Evolutionary conservation across 2,888 invertebrate genomes (phyloP).

Genomic region (Alsophila aescularia): DNA sequence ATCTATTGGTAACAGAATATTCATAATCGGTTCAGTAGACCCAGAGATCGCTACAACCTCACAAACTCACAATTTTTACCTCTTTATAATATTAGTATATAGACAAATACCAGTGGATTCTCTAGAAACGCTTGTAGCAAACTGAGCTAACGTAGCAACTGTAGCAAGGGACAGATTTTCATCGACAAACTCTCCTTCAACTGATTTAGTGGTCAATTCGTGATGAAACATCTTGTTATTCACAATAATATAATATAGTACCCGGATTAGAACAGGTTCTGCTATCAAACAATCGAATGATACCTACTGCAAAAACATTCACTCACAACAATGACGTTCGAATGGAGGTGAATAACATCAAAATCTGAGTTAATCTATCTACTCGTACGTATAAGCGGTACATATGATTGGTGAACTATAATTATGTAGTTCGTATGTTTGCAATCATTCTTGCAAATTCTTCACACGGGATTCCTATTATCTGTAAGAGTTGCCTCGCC

Average conservation of each 20-base stretch:
- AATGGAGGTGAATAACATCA: slow-evolving; percentile 18
- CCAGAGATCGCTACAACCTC: too few relatives aligned
- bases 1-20: too few relatives aligned
- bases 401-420: not conserved
- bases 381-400: not conserved
- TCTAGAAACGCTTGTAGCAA: slow-evolving; percentile 34
- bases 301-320: slow-evolving; percentile 18
- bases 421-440: not conserved
- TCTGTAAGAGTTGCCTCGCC: not conserved
- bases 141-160: too few relatives aligned
- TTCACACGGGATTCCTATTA: not conserved
- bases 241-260: slow-evolving; percentile 6
- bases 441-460: not conserved
- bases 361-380: not conserved
- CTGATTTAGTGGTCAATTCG: not conserved
- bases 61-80: too few relatives aligned
- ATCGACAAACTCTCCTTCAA: not conserved
- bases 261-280: slow-evolving; percentile 27
- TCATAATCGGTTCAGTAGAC: too few relatives aligned
- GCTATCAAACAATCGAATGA: slow-evolving; percentile 3
- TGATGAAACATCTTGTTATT: slow-evolving; percentile 7
- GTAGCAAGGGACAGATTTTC: too few relatives aligned
- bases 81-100: too few relatives aligned
- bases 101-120: slow-evolving; percentile 37
- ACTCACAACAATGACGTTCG: slow-evolving; percentile 17